phyloP scores from a whole-genome alignment of 2,797 vertebrate species.

The Scleropages formosus region DNA sequence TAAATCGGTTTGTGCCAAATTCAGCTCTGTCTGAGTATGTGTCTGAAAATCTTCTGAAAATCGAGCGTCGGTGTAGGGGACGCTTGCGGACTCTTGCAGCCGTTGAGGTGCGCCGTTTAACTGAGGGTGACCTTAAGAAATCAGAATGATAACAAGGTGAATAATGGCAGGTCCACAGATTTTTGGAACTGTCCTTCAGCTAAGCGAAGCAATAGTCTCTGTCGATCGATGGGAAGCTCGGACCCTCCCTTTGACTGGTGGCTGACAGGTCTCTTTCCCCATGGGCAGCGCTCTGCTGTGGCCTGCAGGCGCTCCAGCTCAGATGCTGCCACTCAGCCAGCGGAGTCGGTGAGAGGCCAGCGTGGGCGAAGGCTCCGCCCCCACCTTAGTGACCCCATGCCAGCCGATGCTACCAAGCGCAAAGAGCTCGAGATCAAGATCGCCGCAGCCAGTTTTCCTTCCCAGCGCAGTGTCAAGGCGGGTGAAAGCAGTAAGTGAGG shows the following conservation, averaged over 20 bases:
- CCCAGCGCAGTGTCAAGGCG: constrained; percentile 73
- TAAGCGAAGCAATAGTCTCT: no score
- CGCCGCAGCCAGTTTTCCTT: constrained; percentile 76
- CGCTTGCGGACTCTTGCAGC: no score
- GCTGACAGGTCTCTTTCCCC: constrained; percentile 48
- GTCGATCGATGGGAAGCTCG: no score
- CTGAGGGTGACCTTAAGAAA: no score
- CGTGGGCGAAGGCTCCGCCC: constrained; percentile 82
- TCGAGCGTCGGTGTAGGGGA: no score
- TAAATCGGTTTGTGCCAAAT: no score
- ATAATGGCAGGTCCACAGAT: no score
- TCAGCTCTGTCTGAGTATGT: no score
- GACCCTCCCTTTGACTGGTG: constrained; percentile 12
- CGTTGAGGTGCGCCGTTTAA: no score
- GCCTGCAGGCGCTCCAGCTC: constrained; percentile 85
- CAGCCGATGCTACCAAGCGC: constrained; percentile 80
- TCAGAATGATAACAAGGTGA: no score
- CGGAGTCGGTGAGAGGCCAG: constrained; percentile 77
- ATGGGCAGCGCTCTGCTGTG: constrained; percentile 61
- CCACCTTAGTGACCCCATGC: constrained; percentile 87
- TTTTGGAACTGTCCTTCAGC: no score
- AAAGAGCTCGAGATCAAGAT: constrained; percentile 92
- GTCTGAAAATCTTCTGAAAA: no score
- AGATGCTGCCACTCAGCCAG: constrained; percentile 75
- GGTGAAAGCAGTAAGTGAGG: constrained; percentile 60